Percentiles rank a stretch among this genome's conserved stretches.
phyloP scores from a whole-genome alignment of 2,888 invertebrate genomes.

The Sarcophaga caerulescens region DNA sequence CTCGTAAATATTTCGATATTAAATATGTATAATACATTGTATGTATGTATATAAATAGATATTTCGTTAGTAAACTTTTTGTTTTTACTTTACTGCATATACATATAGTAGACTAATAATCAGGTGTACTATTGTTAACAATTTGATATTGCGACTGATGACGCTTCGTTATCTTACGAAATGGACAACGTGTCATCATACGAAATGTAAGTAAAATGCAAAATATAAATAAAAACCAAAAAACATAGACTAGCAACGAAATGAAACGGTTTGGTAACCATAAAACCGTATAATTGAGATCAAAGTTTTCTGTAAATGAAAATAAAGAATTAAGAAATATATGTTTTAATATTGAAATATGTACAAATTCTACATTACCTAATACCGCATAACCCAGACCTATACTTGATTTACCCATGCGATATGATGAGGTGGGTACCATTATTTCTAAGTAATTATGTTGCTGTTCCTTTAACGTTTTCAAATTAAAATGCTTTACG shows the following conservation, averaged over 20 bases:
- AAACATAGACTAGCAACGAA: slow-evolving; percentile 75
- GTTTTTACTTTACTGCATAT: no score
- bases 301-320: slow-evolving; percentile 75
- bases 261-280: slow-evolving; percentile 80
- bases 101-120: slow-evolving; percentile 73
- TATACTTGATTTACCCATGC: slow-evolving; percentile 94
- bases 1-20: background rate
- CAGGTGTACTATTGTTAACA: slow-evolving; percentile 76
- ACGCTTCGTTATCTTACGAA: slow-evolving; percentile 76
- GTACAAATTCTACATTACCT: slow-evolving; percentile 82
- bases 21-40: no score
- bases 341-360: background rate
- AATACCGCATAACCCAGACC: slow-evolving; percentile 93
- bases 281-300: slow-evolving; percentile 78
- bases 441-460: slow-evolving; percentile 87
- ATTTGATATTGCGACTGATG: slow-evolving; percentile 74
- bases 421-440: slow-evolving; percentile 96
- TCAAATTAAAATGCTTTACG: slow-evolving; percentile 76
- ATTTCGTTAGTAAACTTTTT: no score
- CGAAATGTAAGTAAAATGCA: slow-evolving; percentile 76
- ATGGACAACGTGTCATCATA: slow-evolving; percentile 80
- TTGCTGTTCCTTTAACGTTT: slow-evolving; percentile 76
- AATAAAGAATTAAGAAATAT: background rate
- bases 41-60: no score
- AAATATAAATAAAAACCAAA: slow-evolving; percentile 77